Base-by-base conservation (phyloP, 2,113 vertebrate species). In the Oxyura jamaicensis region DNA sequence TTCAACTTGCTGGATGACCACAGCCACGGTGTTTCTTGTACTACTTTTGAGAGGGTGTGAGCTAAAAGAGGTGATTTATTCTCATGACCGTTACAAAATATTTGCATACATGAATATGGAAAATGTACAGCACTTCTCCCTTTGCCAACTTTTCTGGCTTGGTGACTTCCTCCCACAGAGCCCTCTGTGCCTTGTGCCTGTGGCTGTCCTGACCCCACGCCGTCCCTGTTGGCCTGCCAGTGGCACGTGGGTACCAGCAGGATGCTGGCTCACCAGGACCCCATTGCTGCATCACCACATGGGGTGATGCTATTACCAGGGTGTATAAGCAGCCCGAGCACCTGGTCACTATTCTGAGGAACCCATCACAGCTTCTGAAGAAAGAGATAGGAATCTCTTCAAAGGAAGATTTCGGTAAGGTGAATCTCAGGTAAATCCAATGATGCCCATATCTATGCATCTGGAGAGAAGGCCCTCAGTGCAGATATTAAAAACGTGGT, bases 131-230 rank as follows among this genome's bases (percentile, higher is more conserved):
- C 31, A 59, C 17, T 35, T 73, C 67, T 84, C 18, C 44, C 8
- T 76, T 88, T 69, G 46, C 50, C 46, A 19, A 3, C 69, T 62
- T 71, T 33, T 52, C n/a, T 77, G 63, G 3, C 18, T 84, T 29
- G 4, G 28, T 31, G 39, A 68, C 8, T 20, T 11, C 8, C 22
- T 77, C 36, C 83, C 35, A 33, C 44, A 46, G 33, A 75, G 52
- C 22, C 22, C 48, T 71, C 46, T 2, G 0, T 31, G 20, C 29
- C 20, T 2, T 2, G 0, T 31, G 20, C 29, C 20, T 2, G 2
- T 36, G 59, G 35, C 18, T 20, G 8, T 35, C 25, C 17, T 42
- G 35, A 73, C 36, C 4, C 16, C 11, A 26, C n/a, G 22, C 7
- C 15, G 6, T 11, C 48, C 76, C 77, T 1, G 2, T 10, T 21